Evolutionary conservation across 1,140 invertebrate genomes (phyloP), one percentile per base, ranked within the genome.

Genomic region (Cyclina sinensis): DNA sequence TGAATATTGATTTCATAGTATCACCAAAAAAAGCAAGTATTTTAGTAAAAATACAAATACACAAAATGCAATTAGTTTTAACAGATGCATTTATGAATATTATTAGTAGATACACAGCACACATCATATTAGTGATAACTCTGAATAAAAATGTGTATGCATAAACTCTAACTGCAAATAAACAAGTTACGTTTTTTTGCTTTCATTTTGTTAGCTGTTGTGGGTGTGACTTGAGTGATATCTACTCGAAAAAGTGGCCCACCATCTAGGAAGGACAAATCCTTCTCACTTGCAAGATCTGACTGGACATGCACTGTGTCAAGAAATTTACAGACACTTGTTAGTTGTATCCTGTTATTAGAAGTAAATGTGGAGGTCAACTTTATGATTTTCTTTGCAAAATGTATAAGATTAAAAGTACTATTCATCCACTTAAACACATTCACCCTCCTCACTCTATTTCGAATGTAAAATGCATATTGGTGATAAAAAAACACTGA

Each of bases 261-360:
- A 74, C 82, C 82, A 54, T 84, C 43, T 48, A 54, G 1, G 21
- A 51, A 21, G 46, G 74, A 78, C 18, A 30, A 14, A 1, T 78
- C 74, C 14, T 11, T 9, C 5, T 83, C 81, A 24, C n/a, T 11
- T 11, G 37, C 81, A 7, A 83, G 18, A 39, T 83, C 81, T 30
- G 62, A 83, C 81, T 83, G 81, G n/a, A 83, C 43, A 70, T 24
- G 37, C 81, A 83, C 81, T 83, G 39, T 46, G 46, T 32, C 46
- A 78, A 78, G 30, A 32, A 78, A 18, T 65, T 21, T 16, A 21
- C 51, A 57, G 21, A 57, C 3, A 48, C 18, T 48, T n/a, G n/a
- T n/a, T n/a, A n/a, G n/a, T n/a, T n/a, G n/a, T n/a, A n/a, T n/a
- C n/a, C n/a, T n/a, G n/a, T n/a, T n/a, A n/a, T n/a, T n/a, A n/a